These are phyloP conservation scores for Aleiodes sp. DNA, from an alignment of 1,140 invertebrate species.

Conservation along the genomic window DNA sequence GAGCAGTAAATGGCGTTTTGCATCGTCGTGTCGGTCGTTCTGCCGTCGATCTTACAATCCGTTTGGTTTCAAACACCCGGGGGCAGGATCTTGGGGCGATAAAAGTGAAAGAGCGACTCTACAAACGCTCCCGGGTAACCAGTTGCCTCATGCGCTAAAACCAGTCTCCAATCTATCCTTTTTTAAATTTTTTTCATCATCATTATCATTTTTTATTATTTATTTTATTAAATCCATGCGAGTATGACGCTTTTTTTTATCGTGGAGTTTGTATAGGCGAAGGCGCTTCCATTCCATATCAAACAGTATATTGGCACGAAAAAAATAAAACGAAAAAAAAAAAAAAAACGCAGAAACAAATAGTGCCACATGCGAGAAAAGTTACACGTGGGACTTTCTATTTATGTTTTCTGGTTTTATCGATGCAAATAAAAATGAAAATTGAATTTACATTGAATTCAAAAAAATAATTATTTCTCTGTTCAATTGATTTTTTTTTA, in stretches of 20 bases:
- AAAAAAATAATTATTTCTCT: too few relatives aligned
- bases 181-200: background rate
- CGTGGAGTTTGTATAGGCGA: too few relatives aligned
- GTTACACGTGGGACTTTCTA: too few relatives aligned
- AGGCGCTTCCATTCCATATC: too few relatives aligned
- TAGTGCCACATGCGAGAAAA: too few relatives aligned
- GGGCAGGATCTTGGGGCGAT: slow-evolving; percentile 14
- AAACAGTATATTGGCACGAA: too few relatives aligned
- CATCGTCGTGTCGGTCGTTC: slow-evolving; percentile 10
- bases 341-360: too few relatives aligned
- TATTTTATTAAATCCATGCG: background rate
- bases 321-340: too few relatives aligned
- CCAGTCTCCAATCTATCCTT: slow-evolving; percentile 7
- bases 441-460: too few relatives aligned
- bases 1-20: slow-evolving; percentile 12
- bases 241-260: slow-evolving; percentile 15
- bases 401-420: too few relatives aligned
- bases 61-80: slow-evolving; percentile 11
- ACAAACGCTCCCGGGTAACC: slow-evolving; percentile 11
- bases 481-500: too few relatives aligned
- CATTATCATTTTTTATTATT: background rate
- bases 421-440: too few relatives aligned
- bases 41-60: background rate
- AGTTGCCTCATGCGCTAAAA: background rate
- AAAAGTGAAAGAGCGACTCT: slow-evolving; percentile 16